phyloP scores from a whole-genome alignment of 2,797 vertebrate species.

The Anisognathus igniventris region DNA sequence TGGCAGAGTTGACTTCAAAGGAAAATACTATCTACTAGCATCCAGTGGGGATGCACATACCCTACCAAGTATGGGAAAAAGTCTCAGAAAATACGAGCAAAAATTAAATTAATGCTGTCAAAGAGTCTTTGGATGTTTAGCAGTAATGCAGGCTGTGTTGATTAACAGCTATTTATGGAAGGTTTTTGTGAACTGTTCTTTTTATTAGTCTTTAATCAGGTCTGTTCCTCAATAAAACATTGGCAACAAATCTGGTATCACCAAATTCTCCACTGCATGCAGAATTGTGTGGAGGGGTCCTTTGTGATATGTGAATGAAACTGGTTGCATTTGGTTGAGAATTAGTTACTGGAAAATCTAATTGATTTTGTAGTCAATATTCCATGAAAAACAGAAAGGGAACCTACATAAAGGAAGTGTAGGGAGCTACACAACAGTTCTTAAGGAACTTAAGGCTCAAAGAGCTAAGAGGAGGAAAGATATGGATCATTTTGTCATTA shows the following conservation, averaged over 20 bases:
- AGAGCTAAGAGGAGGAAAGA: not conserved
- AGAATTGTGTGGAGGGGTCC: not conserved
- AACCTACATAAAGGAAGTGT: not conserved
- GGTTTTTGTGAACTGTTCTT: not conserved
- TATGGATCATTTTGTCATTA: not conserved
- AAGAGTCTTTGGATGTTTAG: conserved; percentile 6
- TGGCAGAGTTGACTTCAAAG: conserved; percentile 21
- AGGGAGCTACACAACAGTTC: not conserved
- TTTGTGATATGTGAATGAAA: not conserved
- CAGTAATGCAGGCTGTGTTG: not conserved
- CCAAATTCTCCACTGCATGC: not conserved
- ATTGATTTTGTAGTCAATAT: not conserved
- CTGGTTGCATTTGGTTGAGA: not conserved
- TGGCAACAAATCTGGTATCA: not conserved
- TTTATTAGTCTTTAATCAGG: not conserved
- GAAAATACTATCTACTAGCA: not conserved
- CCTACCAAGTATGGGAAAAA: not conserved
- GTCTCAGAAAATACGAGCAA: not conserved
- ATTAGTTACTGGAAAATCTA: not conserved
- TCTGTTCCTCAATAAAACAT: not conserved
- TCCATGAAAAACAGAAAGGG: not conserved
- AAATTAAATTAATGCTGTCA: not conserved
- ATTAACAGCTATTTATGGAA: conserved; percentile 19
- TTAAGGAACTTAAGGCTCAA: not conserved
- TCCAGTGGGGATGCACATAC: not conserved